Conservation (phyloP, 2,113 vertebrate species). For the Salvelinus alpinus region DNA sequence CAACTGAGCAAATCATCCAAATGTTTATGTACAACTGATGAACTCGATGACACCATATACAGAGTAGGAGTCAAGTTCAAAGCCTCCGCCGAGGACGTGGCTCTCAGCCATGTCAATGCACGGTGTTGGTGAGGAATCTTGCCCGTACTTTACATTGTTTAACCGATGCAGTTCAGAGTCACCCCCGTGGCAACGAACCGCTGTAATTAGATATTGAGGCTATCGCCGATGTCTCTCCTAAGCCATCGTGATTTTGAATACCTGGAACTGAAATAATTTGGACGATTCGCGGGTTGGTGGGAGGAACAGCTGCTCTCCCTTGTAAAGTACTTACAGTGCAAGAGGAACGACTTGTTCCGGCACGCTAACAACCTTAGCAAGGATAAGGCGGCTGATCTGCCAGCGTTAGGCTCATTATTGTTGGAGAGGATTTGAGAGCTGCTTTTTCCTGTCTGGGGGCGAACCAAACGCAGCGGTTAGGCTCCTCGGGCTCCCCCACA, state of each 20-base stretch:
- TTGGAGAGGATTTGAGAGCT: slow-evolving; percentile 60
- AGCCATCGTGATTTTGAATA: too few relatives aligned
- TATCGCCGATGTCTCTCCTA: not conserved
- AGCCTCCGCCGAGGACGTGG: too few relatives aligned
- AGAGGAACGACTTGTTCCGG: slow-evolving; percentile 56
- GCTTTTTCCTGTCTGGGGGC: slow-evolving; percentile 52
- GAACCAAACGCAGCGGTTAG: not conserved
- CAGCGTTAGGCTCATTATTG: slow-evolving; percentile 66
- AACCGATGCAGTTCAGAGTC: too few relatives aligned
- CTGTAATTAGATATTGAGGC: not conserved
- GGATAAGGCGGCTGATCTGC: slow-evolving; percentile 69
- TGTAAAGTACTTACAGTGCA: slow-evolving; percentile 61
- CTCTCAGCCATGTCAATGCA: too few relatives aligned
- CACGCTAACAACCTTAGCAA: slow-evolving; percentile 68
- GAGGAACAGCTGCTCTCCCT: slow-evolving; percentile 67
- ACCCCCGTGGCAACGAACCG: too few relatives aligned
- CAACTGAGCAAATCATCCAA: too few relatives aligned
- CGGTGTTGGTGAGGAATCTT: too few relatives aligned
- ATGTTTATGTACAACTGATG: too few relatives aligned
- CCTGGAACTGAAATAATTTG: too few relatives aligned
- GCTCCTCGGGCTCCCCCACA: not conserved
- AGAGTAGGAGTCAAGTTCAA: too few relatives aligned
- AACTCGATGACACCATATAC: too few relatives aligned
- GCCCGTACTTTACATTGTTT: too few relatives aligned
- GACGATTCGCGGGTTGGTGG: slow-evolving; percentile 6